phyloP scores from a whole-genome alignment of 2,888 invertebrate species.

The Helobdella robusta region DNA sequence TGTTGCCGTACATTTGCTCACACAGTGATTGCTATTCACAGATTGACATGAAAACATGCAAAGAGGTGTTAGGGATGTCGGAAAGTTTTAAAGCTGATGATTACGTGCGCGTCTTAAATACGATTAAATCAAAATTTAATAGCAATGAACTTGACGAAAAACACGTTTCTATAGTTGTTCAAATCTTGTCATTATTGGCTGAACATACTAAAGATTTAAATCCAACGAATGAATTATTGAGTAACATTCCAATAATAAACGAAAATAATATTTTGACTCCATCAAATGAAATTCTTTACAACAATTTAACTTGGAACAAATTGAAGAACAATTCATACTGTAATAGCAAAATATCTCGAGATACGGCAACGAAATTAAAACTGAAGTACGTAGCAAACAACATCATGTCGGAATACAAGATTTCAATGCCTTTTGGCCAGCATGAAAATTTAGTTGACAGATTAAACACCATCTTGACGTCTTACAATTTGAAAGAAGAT shows the following conservation, averaged over 20 bases:
- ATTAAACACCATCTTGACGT: slow-evolving; percentile 27
- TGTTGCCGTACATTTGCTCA: slow-evolving; percentile 20
- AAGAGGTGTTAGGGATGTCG: slow-evolving; percentile 5
- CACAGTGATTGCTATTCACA: background rate
- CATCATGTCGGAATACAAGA: background rate
- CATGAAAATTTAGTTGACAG: slow-evolving; percentile 26
- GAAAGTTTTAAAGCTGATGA: background rate
- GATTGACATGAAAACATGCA: background rate
- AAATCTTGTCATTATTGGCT: background rate
- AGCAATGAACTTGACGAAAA: background rate
- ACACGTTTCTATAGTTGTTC: background rate
- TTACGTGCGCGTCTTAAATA: background rate
- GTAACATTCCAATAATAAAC: slow-evolving; percentile 35
- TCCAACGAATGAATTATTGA: background rate
- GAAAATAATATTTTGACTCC: slow-evolving; percentile 29
- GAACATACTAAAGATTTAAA: background rate
- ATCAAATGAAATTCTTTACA: slow-evolving; percentile 34
- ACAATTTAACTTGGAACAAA: slow-evolving; percentile 33
- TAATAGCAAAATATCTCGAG: slow-evolving; percentile 29
- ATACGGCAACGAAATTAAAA: slow-evolving; percentile 32
- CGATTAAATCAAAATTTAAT: background rate
- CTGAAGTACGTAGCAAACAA: slow-evolving; percentile 28
- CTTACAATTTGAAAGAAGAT: slow-evolving; percentile 34
- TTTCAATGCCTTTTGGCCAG: slow-evolving; percentile 28
- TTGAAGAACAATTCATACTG: slow-evolving; percentile 1